Evolutionary conservation across 2,888 invertebrate genomes (phyloP), one percentile per base, ranked within the genome.

Genomic region (Tiliacea aurago): DNA sequence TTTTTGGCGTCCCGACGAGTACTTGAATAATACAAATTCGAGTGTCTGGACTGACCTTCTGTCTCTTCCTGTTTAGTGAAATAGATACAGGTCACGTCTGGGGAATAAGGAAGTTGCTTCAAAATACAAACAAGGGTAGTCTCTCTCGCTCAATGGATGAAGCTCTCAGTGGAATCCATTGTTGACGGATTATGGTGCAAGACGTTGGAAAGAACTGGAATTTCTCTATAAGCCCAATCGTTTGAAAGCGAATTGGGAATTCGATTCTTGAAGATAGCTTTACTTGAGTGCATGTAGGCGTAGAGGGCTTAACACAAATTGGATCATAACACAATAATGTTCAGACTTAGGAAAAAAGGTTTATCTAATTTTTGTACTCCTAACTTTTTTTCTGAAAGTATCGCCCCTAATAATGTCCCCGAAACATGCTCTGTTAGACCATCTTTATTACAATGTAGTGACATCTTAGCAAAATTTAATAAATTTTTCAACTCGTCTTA

Each of bases 101-200:
- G 80, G 75, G 70, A 83, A 65, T 75, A 80, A 67, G 70, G 68
- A 59, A 66, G 63, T 74, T 55, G 55, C 49, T 55, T 65, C 61
- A n/a, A 75, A 78, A 75, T 18, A 75, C 55, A 58, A 75, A 70
- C 56, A 64, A 84, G 56, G 66, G 66, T 47, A 80, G 33, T 53
- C 63, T 76, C 81, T 23, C n/a, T 58, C 74, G 41, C 56, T 72
- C 47, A 81, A 78, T 63, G 37, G 61, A 65, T 61, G 49, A 33
- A 45, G 67, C 43, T 68, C 67, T 70, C 67, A 45, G 23, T 61
- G 43, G 64, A 73, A 66, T 66, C 79, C 28, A 65, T 78, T 68
- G 78, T 82, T 47, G 59, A 33, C 15, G 55, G 64, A 79, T 83
- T 74, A 70, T 51, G 59, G 55, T 56, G 49, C 28, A 49, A 67